Percentiles rank a stretch among this genome's conserved stretches.
Conservation (phyloP, 2,888 invertebrate species). For the Azorinus chamasolen region DNA sequence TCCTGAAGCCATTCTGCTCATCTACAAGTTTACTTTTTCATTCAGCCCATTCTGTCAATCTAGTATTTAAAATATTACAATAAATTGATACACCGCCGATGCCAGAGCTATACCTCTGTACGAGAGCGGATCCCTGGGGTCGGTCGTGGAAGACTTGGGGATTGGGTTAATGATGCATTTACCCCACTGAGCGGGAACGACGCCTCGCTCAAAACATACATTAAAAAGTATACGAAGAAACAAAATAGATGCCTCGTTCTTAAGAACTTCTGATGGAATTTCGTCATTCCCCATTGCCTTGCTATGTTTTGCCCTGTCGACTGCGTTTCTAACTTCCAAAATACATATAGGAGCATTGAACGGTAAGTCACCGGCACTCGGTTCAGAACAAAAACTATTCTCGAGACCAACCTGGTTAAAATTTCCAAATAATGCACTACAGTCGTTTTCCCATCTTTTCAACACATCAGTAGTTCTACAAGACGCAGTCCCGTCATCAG, state of each 20-base stretch:
- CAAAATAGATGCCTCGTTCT: constrained; percentile 18
- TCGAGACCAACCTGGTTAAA: no score
- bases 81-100: constrained; percentile 11
- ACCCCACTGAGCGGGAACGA: constrained; percentile 13
- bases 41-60: constrained; percentile 10
- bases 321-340: no score
- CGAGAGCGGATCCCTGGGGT: constrained; percentile 15
- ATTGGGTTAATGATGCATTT: no score
- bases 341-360: constrained; percentile 8
- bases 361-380: neutral
- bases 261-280: constrained; percentile 21
- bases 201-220: constrained; percentile 26
- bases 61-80: constrained; percentile 11
- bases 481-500: constrained; percentile 10
- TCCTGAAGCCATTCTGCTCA: no score
- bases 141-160: constrained; percentile 5
- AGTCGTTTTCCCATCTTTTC: constrained; percentile 30
- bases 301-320: no score
- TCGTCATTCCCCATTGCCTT: constrained; percentile 12
- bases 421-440: constrained; percentile 18
- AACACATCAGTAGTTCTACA: constrained; percentile 13
- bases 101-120: no score
- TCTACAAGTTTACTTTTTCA: neutral
- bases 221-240: constrained; percentile 28
- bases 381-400: neutral